Conservation (phyloP, 2,888 invertebrate species). For the Palloptera scutellata region DNA sequence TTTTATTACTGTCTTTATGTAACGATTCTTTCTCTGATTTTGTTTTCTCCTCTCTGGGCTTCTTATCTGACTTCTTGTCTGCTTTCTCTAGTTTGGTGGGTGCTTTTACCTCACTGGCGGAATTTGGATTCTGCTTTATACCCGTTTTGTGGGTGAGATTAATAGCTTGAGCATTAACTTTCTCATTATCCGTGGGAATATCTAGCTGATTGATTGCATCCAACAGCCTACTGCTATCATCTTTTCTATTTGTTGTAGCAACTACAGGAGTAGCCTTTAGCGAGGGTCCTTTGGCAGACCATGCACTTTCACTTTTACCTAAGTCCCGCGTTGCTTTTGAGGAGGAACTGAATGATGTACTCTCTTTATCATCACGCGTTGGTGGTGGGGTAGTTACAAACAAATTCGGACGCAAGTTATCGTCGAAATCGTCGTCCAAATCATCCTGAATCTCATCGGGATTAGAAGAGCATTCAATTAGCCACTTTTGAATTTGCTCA, state of each 20-base stretch:
- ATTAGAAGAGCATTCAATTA: constrained; percentile 68
- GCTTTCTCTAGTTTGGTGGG: constrained; percentile 20
- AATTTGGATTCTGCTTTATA: constrained; percentile 7
- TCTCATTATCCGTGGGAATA: constrained; percentile 16
- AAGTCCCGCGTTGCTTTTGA: constrained; percentile 60
- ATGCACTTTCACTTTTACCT: constrained; percentile 61
- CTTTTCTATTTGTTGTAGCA: constrained; percentile 47
- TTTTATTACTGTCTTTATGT: constrained; percentile 33
- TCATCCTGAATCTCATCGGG: constrained; percentile 65
- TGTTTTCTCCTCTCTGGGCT: constrained; percentile 40
- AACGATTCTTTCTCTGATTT: constrained; percentile 16
- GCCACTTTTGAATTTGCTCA: constrained; percentile 75
- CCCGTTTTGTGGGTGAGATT: constrained; percentile 47
- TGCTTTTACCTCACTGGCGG: constrained; percentile 17
- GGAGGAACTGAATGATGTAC: constrained; percentile 59
- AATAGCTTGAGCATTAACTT: constrained; percentile 43
- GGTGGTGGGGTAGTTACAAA: constrained; percentile 60
- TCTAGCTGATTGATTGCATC: constrained; percentile 36
- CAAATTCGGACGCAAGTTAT: constrained; percentile 58
- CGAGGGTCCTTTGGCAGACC: constrained; percentile 63
- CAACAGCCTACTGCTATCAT: constrained; percentile 38
- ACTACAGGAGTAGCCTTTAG: constrained; percentile 62
- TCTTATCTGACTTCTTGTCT: constrained; percentile 34
- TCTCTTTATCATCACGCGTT: constrained; percentile 61
- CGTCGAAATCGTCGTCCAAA: constrained; percentile 62